A percentile compares a stretch with the other conserved stretches of the same genome.
Conservation (phyloP, 2,113 vertebrate species). For the Entelurus aequoreus region DNA sequence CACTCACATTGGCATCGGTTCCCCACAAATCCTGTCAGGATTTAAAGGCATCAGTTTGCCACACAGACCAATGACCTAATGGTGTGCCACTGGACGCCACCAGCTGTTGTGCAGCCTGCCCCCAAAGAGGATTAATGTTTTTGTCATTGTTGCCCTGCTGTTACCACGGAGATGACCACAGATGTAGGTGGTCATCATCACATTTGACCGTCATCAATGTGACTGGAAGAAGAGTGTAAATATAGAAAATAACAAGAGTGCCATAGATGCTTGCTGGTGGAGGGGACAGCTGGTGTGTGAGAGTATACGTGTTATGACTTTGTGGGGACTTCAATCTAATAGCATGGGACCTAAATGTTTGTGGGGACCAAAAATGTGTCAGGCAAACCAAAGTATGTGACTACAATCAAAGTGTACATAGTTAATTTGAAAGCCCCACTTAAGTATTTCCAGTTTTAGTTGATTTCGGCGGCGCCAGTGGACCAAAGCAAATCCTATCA, state of each 20-base stretch:
- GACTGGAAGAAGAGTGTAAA: constrained; percentile 53
- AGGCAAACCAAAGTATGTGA: too few relatives aligned
- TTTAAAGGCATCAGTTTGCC: neutral
- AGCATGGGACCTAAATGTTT: too few relatives aligned
- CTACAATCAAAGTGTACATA: too few relatives aligned
- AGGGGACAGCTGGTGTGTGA: constrained; percentile 46
- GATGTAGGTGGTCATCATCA: constrained; percentile 48
- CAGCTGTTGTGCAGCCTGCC: constrained; percentile 54
- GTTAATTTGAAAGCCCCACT: too few relatives aligned
- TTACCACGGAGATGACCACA: constrained; percentile 39
- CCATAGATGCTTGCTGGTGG: constrained; percentile 47
- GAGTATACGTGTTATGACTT: neutral
- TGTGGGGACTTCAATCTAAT: neutral
- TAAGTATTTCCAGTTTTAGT: neutral
- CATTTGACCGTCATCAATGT: constrained; percentile 50
- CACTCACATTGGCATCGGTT: neutral
- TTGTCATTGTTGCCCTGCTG: constrained; percentile 35
- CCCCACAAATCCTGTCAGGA: neutral
- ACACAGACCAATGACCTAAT: constrained; percentile 7
- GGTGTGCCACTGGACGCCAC: constrained; percentile 18
- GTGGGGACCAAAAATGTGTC: too few relatives aligned
- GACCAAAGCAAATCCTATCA: too few relatives aligned
- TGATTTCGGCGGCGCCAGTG: too few relatives aligned
- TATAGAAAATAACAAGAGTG: constrained; percentile 65
- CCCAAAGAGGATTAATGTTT: constrained; percentile 66